phyloP scores from a whole-genome alignment of 2,113 vertebrate genomes.

The Todiramphus chloris region DNA sequence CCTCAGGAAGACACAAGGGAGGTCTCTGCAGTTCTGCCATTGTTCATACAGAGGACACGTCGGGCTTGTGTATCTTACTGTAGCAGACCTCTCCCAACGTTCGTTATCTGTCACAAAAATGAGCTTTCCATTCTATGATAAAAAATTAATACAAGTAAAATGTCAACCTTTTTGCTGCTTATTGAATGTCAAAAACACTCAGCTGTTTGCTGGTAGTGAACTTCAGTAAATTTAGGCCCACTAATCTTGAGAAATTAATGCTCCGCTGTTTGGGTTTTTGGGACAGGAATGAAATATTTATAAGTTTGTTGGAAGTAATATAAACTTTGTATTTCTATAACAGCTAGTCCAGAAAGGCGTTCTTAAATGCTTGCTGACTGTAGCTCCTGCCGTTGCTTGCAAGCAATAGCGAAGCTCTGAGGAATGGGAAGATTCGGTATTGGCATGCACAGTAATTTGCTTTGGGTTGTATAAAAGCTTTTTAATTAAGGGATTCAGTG shows the following conservation, averaged over 20 bases:
- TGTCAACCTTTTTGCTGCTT: background rate
- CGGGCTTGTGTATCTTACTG: background rate
- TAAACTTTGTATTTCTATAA: background rate
- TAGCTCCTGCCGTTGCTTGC: background rate
- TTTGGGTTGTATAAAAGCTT: conserved; percentile 70
- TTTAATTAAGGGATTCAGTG: conserved; percentile 43
- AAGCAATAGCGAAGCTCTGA: background rate
- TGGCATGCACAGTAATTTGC: conserved; percentile 53
- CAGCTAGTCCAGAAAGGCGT: background rate
- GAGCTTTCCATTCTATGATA: conserved; percentile 28
- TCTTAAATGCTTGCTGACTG: background rate
- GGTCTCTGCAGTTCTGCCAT: background rate
- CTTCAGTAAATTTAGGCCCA: background rate
- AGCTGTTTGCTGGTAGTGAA: background rate
- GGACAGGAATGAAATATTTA: conserved; percentile 16
- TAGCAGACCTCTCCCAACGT: background rate
- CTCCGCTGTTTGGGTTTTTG: conserved; percentile 3
- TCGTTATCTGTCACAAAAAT: conserved; percentile 28
- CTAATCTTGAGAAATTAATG: conserved; percentile 35
- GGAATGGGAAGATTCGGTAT: conserved; percentile 45
- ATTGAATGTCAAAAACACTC: conserved; percentile 19
- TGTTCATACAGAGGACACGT: background rate
- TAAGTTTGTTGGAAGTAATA: background rate
- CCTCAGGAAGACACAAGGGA: background rate
- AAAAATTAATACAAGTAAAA: conserved; percentile 48